A percentile compares a stretch with the other conserved stretches of the same genome.
Evolutionary conservation across 2,113 vertebrate species (phyloP).

Genomic region (zebrafish (Danio rerio)): GRCz12tu NC_133183.1:33494001-33494500

Average conservation of each 20-base stretch:
- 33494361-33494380: neutral
- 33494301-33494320: slow-evolving; percentile 72
- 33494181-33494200: slow-evolving; percentile 47
- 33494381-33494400: neutral
- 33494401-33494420: neutral
- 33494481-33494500: no score
- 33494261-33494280: slow-evolving; percentile 65
- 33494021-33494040: neutral
- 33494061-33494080: slow-evolving; percentile 73
- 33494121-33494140: slow-evolving; percentile 82
- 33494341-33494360: slow-evolving; percentile 43
- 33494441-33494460: no score
- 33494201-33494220: slow-evolving; percentile 64
- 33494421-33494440: neutral
- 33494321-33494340: slow-evolving; percentile 76
- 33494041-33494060: slow-evolving; percentile 8
- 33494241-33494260: slow-evolving; percentile 60
- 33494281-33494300: slow-evolving; percentile 75
- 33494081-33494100: slow-evolving; percentile 77
- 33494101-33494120: slow-evolving; percentile 94
- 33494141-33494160: slow-evolving; percentile 15
- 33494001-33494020: neutral
- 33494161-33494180: neutral
- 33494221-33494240: slow-evolving; percentile 61
- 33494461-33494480: no score